Evolutionary conservation across 1,140 invertebrate species (phyloP).

Genomic region (Potamilus streckersoni): DNA sequence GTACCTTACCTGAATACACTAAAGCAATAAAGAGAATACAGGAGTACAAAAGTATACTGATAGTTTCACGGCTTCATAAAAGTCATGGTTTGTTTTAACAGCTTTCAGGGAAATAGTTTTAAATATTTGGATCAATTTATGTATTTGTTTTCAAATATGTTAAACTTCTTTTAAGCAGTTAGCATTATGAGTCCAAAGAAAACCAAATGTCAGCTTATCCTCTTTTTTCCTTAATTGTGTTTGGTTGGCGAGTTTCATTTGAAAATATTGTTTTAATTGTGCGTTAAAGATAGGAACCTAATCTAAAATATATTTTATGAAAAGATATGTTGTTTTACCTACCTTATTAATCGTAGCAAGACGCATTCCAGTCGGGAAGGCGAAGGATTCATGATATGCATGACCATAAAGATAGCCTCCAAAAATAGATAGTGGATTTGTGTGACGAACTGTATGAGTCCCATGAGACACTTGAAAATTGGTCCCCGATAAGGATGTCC

Average conservation of each 20-base stretch:
- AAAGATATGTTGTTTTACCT: constrained; percentile 3
- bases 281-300: no score
- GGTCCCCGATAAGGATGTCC: constrained; percentile 25
- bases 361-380: constrained; percentile 43
- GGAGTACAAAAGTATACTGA: no score
- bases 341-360: constrained; percentile 32
- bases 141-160: not conserved
- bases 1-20: no score
- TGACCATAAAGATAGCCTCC: constrained; percentile 41
- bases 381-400: constrained; percentile 39
- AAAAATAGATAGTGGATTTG: constrained; percentile 33
- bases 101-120: no score
- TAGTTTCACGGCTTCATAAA: no score
- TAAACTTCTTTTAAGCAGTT: not conserved
- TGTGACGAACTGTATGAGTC: constrained; percentile 35
- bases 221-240: not conserved
- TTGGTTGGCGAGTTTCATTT: not conserved
- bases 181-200: not conserved
- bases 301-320: not conserved
- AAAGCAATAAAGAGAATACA: no score
- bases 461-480: constrained; percentile 28
- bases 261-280: not conserved
- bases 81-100: no score
- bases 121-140: not conserved
- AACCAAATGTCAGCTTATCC: not conserved